Percentiles rank a stretch among this genome's conserved stretches.
phyloP scores from a whole-genome alignment of 2,888 invertebrate genomes.

The Congeria kusceri region DNA sequence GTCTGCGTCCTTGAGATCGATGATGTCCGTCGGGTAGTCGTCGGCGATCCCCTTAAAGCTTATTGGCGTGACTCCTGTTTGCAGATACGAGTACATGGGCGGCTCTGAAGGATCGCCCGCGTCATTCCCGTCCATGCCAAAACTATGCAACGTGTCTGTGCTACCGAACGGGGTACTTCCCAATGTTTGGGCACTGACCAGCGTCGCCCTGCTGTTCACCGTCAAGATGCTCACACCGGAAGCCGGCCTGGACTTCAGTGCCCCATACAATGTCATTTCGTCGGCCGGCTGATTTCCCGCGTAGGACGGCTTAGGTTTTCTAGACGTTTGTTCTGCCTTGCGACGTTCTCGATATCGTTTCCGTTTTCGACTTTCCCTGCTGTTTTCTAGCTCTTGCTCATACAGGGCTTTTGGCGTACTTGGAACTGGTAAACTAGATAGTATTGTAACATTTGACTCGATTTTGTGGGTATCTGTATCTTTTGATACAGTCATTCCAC shows the following conservation, averaged over 20 bases:
- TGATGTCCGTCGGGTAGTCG: conserved; percentile 14
- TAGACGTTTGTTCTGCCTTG: conserved; percentile 13
- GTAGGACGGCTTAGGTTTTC: not conserved
- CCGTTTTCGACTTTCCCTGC: conserved; percentile 33
- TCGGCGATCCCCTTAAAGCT: conserved; percentile 5
- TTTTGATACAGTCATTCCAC: no score
- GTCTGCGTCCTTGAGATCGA: conserved; percentile 23
- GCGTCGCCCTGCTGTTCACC: no score
- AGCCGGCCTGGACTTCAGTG: not conserved
- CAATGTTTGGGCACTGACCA: no score
- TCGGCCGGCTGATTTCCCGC: not conserved
- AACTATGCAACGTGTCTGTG: conserved; percentile 19
- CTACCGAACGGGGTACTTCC: conserved; percentile 16
- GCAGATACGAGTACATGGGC: conserved; percentile 14
- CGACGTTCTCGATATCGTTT: conserved; percentile 14
- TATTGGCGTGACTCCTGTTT: conserved; percentile 24
- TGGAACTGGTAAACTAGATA: no score
- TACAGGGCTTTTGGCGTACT: not conserved
- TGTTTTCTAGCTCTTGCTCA: conserved; percentile 22
- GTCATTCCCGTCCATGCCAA: conserved; percentile 13
- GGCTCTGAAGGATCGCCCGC: not conserved
- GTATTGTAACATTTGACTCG: no score
- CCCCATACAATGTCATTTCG: not conserved
- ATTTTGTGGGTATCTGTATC: no score
- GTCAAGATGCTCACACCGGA: conserved; percentile 23